Base-by-base conservation (phyloP, 1,140 invertebrate genomes). In the Drosophila tani region DNA sequence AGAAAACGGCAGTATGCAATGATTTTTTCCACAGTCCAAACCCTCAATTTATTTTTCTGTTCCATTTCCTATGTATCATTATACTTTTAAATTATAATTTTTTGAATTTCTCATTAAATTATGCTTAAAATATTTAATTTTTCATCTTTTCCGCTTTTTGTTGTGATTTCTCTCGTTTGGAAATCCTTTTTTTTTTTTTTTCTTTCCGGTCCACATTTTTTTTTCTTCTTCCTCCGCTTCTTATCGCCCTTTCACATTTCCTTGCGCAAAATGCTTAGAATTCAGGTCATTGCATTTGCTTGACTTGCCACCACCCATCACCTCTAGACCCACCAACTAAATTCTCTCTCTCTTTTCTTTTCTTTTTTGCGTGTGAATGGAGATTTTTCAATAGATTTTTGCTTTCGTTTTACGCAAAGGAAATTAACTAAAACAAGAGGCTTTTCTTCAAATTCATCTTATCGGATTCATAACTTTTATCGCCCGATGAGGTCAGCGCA, bases 251-350 rank as follows among this genome's bases (percentile, higher is more conserved):
- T 79, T 70, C 57, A 68, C 47, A 76, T 79, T 79, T 71, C 8
- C 35, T 55, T 82, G 68, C 82, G 71, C 57, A 73, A 76, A 81
- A 73, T 55, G 74, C 49, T 70, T 63, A 43, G 60, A 88, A 87
- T 87, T 87, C 84, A 87, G 84, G 84, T 88, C 84, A 87, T 83
- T 88, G 84, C 84, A 87, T 87, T 83, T 81, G 64, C 65, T 88
- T 75, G 59, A 75, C 46, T 63, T 49, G 56, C 60, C 68, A 64
- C 60, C 68, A 29, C 51, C 53, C 71, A 51, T 17, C 38, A 14
- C 43, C 49, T 17, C 41, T 47, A 53, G 62, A 55, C 21, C 51
- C 35, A 24, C 14, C 53, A 35, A 56, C 32, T 21, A 2, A 21
- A 21, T 21, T 40, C 35, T 55, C 53, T 24, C 56, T 66, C 50